Conservation (phyloP, 23 tunicate species). For the Styela plicata region DNA sequence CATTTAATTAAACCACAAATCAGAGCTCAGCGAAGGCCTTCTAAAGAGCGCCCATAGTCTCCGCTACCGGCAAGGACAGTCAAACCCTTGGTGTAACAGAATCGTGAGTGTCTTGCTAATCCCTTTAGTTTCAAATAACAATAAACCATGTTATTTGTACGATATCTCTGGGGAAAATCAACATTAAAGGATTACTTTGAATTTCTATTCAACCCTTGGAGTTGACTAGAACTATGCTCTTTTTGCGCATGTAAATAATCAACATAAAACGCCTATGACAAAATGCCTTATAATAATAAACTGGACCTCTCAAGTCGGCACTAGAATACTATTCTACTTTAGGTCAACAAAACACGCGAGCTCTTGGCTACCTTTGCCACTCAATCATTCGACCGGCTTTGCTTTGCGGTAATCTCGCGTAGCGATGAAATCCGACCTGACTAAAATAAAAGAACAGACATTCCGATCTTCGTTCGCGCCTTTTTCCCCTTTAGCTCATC, state of each 20-base stretch:
- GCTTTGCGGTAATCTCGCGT: not conserved
- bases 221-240: no score
- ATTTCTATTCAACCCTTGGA: not conserved
- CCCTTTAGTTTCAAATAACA: not conserved
- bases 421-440: conserved; percentile 17
- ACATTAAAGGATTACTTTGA: no score
- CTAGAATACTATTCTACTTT: no score
- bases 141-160: not conserved
- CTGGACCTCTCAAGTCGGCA: no score
- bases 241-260: no score
- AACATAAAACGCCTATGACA: no score
- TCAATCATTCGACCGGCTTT: conserved; percentile 2
- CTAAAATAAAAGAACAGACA: conserved; percentile 16
- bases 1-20: not conserved
- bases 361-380: not conserved
- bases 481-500: conserved; percentile 6
- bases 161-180: not conserved
- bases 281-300: no score
- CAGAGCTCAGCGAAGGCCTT: not conserved
- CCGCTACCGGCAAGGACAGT: no score
- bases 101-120: not conserved
- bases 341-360: not conserved
- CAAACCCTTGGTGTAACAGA: no score
- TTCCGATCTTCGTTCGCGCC: conserved; percentile 2
- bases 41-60: not conserved